Evolutionary conservation across 2,797 vertebrate genomes (phyloP), one percentile per base, ranked within the genome.

Genomic region (Mallotus villosus): DNA sequence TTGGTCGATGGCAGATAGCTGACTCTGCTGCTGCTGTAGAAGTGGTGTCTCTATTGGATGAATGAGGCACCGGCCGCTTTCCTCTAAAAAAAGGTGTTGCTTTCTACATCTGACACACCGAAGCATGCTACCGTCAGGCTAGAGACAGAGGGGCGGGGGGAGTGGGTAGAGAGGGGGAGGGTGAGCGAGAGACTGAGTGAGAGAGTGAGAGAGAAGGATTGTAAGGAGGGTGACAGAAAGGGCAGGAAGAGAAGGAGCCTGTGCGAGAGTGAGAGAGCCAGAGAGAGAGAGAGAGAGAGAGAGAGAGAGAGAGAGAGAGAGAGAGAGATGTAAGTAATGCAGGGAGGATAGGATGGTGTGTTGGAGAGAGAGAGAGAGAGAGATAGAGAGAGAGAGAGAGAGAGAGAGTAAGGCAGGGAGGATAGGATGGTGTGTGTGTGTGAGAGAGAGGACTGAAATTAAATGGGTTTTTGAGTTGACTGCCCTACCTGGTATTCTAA

Each of bases 391-490:
- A n/a, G n/a, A n/a, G n/a, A n/a, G n/a, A n/a, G n/a, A n/a, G n/a
- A n/a, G n/a, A n/a, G n/a, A n/a, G n/a, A n/a, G 21, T 24, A 22
- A 27, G 22, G 25, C 21, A 61, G 24, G 27, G 62, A 59, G 16
- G 62, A 69, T n/a, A 22, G 32, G 51, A 29, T 24, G 17, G 61
- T 21, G 34, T n/a, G n/a, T 62, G 55, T 14, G 49, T 14, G 49
- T 1, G 49, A 16, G 12, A 51, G 49, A 51, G 49, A 19, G 49
- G 49, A 19, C 2, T 51, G 49, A 51, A 4, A 51, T 14, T 14
- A 51, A 9, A 37, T 37, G 37, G 11, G 37, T 29, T 63, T 63
- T 65, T 64, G 63, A 32, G 70, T 68, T 17, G n/a, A 51, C 66
- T 63, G 34, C 34, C 51, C 41, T 64, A 17, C 27, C 21, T 37